A percentile compares a stretch with the other conserved stretches of the same genome.
phyloP scores from a whole-genome alignment of 64 coral and sea anemone species.

The Dendronephthya gigantea region DNA sequence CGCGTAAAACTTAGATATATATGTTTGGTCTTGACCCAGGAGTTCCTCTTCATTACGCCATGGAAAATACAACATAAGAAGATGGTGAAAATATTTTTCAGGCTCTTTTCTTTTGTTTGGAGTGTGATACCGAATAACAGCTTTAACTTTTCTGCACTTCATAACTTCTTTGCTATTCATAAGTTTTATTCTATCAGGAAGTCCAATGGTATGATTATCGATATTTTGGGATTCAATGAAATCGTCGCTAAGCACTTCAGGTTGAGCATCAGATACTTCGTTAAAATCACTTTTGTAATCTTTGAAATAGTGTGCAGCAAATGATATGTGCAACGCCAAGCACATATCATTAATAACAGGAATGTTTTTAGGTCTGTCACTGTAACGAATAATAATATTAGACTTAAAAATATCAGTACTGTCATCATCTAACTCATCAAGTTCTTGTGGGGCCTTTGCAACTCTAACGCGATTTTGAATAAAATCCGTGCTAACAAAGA shows the following conservation, averaged over 20 bases:
- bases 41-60: not conserved
- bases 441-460: not conserved
- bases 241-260: not conserved
- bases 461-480: not conserved
- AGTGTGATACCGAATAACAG: not conserved
- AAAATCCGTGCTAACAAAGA: slow-evolving; percentile 4
- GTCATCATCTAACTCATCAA: slow-evolving; percentile 18
- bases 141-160: slow-evolving; percentile 4
- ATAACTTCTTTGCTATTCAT: not conserved
- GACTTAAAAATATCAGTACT: not conserved
- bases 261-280: not conserved
- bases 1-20: not conserved
- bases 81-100: not conserved
- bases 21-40: not conserved
- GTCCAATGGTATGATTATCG: not conserved
- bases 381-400: slow-evolving; percentile 4
- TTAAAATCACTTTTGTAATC: not conserved
- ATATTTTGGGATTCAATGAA: not conserved
- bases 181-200: not conserved
- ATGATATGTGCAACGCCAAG: not conserved
- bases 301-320: not conserved
- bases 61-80: slow-evolving; percentile 3
- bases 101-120: slow-evolving; percentile 4
- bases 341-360: not conserved
- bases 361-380: not conserved